Conservation (phyloP, 2,113 vertebrate genomes). For the Chrysochloris asiatica region DNA sequence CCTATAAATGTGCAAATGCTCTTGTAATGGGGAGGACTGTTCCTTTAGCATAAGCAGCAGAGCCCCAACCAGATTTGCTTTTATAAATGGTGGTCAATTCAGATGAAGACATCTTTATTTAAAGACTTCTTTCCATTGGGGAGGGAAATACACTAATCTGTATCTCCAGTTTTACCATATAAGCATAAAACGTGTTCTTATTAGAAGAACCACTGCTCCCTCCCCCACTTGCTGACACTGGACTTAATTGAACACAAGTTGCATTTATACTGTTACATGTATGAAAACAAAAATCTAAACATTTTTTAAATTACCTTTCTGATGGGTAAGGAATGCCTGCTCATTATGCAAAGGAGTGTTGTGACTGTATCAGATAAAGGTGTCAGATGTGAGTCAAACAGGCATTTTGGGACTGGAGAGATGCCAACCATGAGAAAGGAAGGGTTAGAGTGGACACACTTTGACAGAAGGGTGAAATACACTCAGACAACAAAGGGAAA, state of each 20-base stretch:
- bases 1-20: constrained; percentile 84
- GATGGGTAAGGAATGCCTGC: constrained; percentile 64
- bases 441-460: constrained; percentile 82
- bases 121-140: constrained; percentile 74
- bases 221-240: constrained; percentile 36
- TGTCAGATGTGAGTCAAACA: constrained; percentile 74
- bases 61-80: constrained; percentile 78
- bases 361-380: constrained; percentile 72
- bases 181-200: constrained; percentile 57
- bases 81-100: constrained; percentile 80
- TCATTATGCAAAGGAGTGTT: constrained; percentile 68
- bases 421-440: constrained; percentile 51
- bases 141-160: constrained; percentile 50
- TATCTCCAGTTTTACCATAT: constrained; percentile 50
- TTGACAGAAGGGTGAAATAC: constrained; percentile 82
- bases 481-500: constrained; percentile 82
- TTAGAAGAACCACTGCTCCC: constrained; percentile 31
- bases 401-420: constrained; percentile 72
- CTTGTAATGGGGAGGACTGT: constrained; percentile 79
- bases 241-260: constrained; percentile 85
- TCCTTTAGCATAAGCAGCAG: constrained; percentile 71
- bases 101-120: constrained; percentile 83
- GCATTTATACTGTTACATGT: constrained; percentile 76
- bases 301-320: constrained; percentile 84
- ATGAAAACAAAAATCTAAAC: constrained; percentile 79